Conservation (phyloP, 2,797 vertebrate species). For the Lacerta bilineata region DNA sequence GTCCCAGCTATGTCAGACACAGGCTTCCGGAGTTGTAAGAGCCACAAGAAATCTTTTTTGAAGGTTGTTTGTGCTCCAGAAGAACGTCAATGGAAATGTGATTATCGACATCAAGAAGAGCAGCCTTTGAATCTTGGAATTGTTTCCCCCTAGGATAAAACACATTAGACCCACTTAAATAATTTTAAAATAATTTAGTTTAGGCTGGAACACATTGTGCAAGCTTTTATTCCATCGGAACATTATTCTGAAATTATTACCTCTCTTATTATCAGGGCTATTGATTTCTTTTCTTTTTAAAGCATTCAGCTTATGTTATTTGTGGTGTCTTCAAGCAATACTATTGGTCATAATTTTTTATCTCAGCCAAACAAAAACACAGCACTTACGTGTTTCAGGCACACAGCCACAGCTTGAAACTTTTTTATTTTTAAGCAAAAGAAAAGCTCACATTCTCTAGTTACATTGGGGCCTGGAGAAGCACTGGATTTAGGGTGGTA, state of each 20-base stretch:
- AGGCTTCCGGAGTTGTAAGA: conserved; percentile 19
- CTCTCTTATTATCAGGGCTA: conserved; percentile 60
- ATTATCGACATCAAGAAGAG: not conserved
- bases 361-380: conserved; percentile 53
- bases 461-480: not conserved
- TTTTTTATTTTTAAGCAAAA: not conserved
- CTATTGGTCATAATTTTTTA: conserved; percentile 50
- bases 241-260: conserved; percentile 63
- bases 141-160: conserved; percentile 18
- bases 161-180: conserved; percentile 25
- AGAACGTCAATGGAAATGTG: conserved; percentile 42
- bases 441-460: not conserved
- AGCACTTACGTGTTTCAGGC: not conserved
- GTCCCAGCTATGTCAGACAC: not conserved
- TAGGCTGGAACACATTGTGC: conserved; percentile 52
- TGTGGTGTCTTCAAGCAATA: conserved; percentile 57
- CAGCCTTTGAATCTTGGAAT: not conserved
- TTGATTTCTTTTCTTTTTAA: conserved; percentile 54
- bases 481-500: not conserved
- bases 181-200: conserved; percentile 57
- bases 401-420: not conserved
- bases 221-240: conserved; percentile 35
- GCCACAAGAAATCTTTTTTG: conserved; percentile 32
- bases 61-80: not conserved
- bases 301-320: conserved; percentile 58